Base-by-base conservation (phyloP, 2,797 vertebrate species). In the Numenius phaeopus region DNA sequence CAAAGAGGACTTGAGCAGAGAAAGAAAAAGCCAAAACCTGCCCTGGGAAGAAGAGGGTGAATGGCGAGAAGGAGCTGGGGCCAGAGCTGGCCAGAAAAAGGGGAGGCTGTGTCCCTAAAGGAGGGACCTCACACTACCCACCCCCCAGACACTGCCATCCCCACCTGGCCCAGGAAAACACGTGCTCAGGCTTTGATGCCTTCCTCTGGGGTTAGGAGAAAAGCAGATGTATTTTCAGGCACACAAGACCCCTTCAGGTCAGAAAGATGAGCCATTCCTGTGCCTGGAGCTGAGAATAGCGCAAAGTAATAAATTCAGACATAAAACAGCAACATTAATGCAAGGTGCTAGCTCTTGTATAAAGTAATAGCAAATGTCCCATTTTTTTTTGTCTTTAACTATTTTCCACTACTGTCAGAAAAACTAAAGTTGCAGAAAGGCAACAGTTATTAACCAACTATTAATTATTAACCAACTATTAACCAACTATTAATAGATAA, bases 71-170 rank as follows among this genome's bases (percentile, higher is more conserved):
- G n/a, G 37, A 69, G 34, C 14, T 17, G 49, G 32, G 18, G 5
- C 7, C 30, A n/a, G 42, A 79, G 18, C 24, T 79, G 49, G 23
- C 13, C 30, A 19, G 49, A 24, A 57, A 69, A 62, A 16, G 18
- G 15, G 4, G 11, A 83, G 62, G 18, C 13, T 0, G 0, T 66
- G 46, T 62, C 44, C 23, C 46, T 34, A 64, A 10, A 10, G 2
- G 11, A 22, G 26, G 44, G 64, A 57, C 37, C 37, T 50, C 22
- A 19, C 9, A 2, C 13, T 40, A 26, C 21, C 23, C 44, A 30
- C 29, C 27, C 5, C 37, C 26, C 0, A 0, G 0, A 21, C 0
- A 0, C 20, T 30, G 47, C 34, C 62, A 42, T 1, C 0, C 52
- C 46, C 58, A 32, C 6, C 12, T 3, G 4, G 29, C 50, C 18